Evolutionary conservation across 2,888 invertebrate species (phyloP).

Genomic region (Pterobdella sp.): DNA sequence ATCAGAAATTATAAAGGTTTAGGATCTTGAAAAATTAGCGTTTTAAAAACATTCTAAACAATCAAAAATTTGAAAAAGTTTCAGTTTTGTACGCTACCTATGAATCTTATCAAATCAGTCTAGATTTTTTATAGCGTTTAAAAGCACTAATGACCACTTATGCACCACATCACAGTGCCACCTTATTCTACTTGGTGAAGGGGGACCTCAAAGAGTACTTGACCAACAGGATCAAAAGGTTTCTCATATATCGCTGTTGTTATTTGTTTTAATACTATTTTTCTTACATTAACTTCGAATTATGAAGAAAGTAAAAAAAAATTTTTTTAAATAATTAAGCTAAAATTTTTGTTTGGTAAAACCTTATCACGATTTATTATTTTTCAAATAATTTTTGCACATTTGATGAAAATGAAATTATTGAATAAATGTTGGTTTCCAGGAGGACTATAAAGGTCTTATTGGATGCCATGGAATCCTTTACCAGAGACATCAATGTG

Average conservation of each 20-base stretch:
- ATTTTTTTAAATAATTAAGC: background rate
- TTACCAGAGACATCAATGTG: constrained; percentile 70
- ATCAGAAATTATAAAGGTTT: too few relatives aligned
- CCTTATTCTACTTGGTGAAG: constrained; percentile 86
- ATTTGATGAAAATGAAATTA: too few relatives aligned
- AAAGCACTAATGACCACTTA: background rate
- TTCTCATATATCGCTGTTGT: constrained; percentile 77
- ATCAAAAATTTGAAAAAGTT: too few relatives aligned
- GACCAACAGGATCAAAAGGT: constrained; percentile 63
- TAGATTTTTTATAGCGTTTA: too few relatives aligned
- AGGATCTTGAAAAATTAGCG: too few relatives aligned
- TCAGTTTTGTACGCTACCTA: background rate
- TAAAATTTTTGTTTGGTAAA: too few relatives aligned
- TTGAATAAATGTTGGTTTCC: too few relatives aligned
- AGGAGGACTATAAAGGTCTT: constrained; percentile 70
- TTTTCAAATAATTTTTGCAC: too few relatives aligned
- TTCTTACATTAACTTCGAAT: too few relatives aligned
- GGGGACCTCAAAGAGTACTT: constrained; percentile 69
- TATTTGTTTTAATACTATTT: background rate
- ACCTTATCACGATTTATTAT: too few relatives aligned
- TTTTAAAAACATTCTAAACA: too few relatives aligned
- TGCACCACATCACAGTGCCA: constrained; percentile 63
- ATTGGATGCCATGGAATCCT: constrained; percentile 79
- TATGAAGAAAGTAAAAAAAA: background rate
- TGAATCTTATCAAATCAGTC: too few relatives aligned